phyloP scores from a whole-genome alignment of 2,113 vertebrate genomes.

The chimpanzee (Pan troglodytes) region NHGRI_mPanTro3-v2.1_pri NC_072410.2:114317501-114318000 shows the following conservation, averaged over 20 bases:
- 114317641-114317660: background rate
- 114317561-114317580: background rate
- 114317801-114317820: background rate
- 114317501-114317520: background rate
- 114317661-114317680: background rate
- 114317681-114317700: background rate
- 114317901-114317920: no score
- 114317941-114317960: no score
- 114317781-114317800: background rate
- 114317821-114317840: background rate
- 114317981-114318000: no score
- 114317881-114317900: no score
- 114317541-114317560: background rate
- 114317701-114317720: background rate
- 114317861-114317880: no score
- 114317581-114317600: background rate
- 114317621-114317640: background rate
- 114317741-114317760: background rate
- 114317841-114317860: no score
- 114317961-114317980: fast-evolving
- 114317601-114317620: background rate
- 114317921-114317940: no score
- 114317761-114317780: background rate
- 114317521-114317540: background rate
- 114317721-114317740: background rate